Base-by-base conservation (phyloP, 2,888 invertebrate species). In the Bellardia pandia region DNA sequence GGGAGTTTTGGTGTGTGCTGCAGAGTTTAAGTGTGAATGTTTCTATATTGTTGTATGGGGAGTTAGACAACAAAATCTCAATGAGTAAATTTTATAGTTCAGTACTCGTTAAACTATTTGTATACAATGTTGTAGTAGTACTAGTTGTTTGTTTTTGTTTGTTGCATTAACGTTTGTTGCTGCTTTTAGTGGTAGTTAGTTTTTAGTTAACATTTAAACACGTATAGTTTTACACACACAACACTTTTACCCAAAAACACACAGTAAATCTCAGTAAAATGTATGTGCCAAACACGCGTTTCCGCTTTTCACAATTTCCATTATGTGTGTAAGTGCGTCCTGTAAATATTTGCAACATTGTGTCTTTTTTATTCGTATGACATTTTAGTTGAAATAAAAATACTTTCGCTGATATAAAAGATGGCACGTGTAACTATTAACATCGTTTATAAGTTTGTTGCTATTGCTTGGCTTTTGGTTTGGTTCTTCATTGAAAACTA, bases 381-480 rank as follows among this genome's bases (percentile, higher is more conserved):
- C 75, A 82, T 60, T 76, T 82, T 69, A 58, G 69, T 6, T n/a
- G 33, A 51, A 75, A 37, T 51, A 16, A n/a, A 72, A 78, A 77
- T 74, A 79, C 74, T 79, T 79, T 79, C 58, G 60, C 68, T 76
- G 76, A n/a, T 56, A 75, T 79, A 62, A 81, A 78, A 81, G 62
- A 81, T 81, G 77, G 84, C 86, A 87, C 86, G 86, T 87, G 86
- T 85, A 69, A 68, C 84, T 81, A 77, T 81, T 86, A 86, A 87
- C 81, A 71, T 68, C 56, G 72, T 84, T 79, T 79, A 79, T 72
- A 74, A 81, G 66, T 71, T 76, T 78, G 48, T 81, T 71, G 45
- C 74, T 53, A 62, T 42, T 60, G n/a, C 14, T 68, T 51, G 13
- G 51, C 23, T 68, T 75, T 23, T 72, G 3, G 14, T 16, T 9